Evolutionary conservation across 2,888 invertebrate genomes (phyloP).

Genomic region (Pteria penguin): DNA sequence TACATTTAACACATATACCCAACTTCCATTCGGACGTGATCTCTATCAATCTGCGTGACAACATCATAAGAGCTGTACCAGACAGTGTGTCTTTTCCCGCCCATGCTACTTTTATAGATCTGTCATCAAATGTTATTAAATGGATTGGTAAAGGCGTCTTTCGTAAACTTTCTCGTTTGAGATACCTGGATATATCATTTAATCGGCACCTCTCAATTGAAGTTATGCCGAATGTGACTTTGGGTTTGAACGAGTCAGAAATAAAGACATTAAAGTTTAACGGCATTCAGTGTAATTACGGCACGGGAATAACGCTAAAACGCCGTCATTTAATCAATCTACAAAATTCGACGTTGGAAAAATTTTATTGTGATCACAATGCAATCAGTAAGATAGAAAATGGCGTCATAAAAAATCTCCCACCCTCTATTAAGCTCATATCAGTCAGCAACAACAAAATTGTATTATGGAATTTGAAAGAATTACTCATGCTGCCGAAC

Average conservation of each 20-base stretch:
- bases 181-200: neutral
- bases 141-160: neutral
- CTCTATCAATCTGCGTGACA: too few relatives aligned
- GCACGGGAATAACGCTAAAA: neutral
- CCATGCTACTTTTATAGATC: neutral
- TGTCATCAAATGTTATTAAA: neutral
- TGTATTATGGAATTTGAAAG: neutral
- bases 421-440: neutral
- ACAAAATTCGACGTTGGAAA: neutral
- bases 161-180: neutral
- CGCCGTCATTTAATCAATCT: neutral
- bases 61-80: neutral
- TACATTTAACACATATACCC: too few relatives aligned
- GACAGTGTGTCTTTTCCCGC: neutral
- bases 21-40: too few relatives aligned
- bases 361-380: neutral
- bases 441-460: neutral
- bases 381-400: neutral
- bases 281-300: neutral
- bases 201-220: neutral
- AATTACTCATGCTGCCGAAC: neutral
- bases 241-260: neutral
- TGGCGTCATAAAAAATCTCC: neutral
- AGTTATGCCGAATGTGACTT: neutral
- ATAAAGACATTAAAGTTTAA: neutral